Percentiles rank a stretch among this genome's conserved stretches.
phyloP scores from a whole-genome alignment of 1,140 invertebrate species.

The Nomia melanderi region DNA sequence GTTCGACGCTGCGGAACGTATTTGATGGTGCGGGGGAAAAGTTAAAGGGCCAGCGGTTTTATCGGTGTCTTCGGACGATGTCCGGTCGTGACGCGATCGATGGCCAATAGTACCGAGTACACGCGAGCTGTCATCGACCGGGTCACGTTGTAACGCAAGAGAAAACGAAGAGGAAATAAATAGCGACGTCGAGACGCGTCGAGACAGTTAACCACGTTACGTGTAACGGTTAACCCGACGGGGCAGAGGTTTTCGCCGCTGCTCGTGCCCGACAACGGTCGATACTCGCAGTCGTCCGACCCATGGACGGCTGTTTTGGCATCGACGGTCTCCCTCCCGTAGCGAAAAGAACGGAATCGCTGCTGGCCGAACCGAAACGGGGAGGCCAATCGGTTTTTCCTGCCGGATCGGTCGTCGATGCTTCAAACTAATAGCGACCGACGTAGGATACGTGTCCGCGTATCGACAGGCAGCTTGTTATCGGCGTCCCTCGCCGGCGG shows the following conservation, averaged over 20 bases:
- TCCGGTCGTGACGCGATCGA: too few species aligned
- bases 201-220: constrained; percentile 62
- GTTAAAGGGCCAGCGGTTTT: too few species aligned
- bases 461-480: constrained; percentile 6
- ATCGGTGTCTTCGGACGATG: too few species aligned
- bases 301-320: constrained; percentile 15
- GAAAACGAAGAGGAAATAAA: constrained; percentile 24
- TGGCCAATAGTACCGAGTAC: too few species aligned
- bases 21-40: too few species aligned
- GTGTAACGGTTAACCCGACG: constrained; percentile 53
- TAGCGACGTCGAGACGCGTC: constrained; percentile 61
- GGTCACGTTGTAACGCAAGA: background rate
- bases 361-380: constrained; percentile 4
- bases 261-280: constrained; percentile 39
- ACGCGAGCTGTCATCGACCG: constrained; percentile 5
- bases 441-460: background rate
- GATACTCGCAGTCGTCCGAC: constrained; percentile 15
- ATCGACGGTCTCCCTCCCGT: constrained; percentile 7
- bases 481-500: background rate
- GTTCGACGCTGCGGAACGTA: too few species aligned
- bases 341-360: constrained; percentile 27
- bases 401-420: background rate
- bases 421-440: background rate
- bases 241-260: constrained; percentile 24
- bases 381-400: background rate